A percentile compares a stretch with the other conserved stretches of the same genome.
Conservation (phyloP, 2,888 invertebrate genomes). For the Lochmaea crataegi region DNA sequence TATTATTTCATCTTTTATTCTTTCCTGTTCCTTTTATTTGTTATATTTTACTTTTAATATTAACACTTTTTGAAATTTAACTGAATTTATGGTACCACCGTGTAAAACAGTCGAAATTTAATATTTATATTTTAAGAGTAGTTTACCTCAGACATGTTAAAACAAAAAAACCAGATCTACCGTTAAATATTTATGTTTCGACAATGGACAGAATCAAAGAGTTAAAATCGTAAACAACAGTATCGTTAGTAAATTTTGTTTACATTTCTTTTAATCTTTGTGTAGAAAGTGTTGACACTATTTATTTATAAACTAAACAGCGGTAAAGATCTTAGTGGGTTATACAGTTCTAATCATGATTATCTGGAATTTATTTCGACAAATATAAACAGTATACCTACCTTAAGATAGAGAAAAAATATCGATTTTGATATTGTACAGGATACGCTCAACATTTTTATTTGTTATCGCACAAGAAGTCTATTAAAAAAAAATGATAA, state of each 20-base stretch:
- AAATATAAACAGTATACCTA: background rate
- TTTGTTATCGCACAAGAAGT: too few relatives aligned
- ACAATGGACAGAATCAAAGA: conserved; percentile 3
- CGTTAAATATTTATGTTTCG: background rate
- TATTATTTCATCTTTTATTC: too few relatives aligned
- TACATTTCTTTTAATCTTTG: background rate
- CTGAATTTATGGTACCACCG: too few relatives aligned
- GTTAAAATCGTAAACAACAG: conserved; percentile 3
- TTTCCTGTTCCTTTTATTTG: background rate
- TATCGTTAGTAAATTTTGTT: background rate
- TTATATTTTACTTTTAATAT: too few relatives aligned
- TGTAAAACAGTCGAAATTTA: background rate
- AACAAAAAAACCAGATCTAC: conserved; percentile 3
- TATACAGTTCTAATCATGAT: background rate
- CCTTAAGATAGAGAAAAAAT: too few relatives aligned
- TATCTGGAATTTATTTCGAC: background rate
- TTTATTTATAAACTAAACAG: background rate
- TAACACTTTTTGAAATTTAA: too few relatives aligned
- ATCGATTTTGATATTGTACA: too few relatives aligned
- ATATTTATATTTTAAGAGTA: background rate
- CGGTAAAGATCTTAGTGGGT: background rate
- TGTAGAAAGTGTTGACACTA: background rate
- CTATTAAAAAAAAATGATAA: too few relatives aligned
- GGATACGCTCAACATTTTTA: too few relatives aligned
- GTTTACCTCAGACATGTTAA: background rate